Base-by-base conservation (phyloP, 2,888 invertebrate genomes). In the Theodoxus fluviatilis region DNA sequence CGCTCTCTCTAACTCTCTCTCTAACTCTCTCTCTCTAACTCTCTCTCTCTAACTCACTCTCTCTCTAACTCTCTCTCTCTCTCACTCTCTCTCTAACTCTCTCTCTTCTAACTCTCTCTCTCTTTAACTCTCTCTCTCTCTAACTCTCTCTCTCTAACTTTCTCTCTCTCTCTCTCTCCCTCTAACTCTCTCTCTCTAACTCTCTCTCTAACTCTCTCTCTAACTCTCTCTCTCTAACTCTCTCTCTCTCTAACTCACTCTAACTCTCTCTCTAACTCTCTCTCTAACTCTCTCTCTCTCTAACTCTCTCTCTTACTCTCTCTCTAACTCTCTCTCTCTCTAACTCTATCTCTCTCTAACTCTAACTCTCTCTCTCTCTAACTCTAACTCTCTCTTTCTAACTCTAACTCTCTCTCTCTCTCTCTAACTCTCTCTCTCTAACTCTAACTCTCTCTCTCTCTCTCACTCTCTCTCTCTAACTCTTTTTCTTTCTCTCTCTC, bases 71-170 rank as follows among this genome's bases (percentile, higher is more conserved):
- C 43, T 12, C 43, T 12, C 43, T 12, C 52, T 52, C 18, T 52
- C 52, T 6, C 18, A 3, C 52, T 52, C 25, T 9, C 52, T 52
- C 25, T 9, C 52, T 52, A 28, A 3, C 52, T 52, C 18, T 52
- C 52, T 52, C 25, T 52, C 52, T 52, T n/a, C n/a, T n/a, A n/a
- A n/a, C 25, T 52, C 3, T 52, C 18, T 52, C 52, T 52, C 43
- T 43, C 15, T 43, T 15, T 43, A 7, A 12, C 43, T 43, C 43
- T n/a, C 3, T 52, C 52, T 9, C 15, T 12, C 22, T 28, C 22
- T n/a, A 52, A 25, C 52, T 6, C 18, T 9, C 52, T 52, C 25
- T 9, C 52, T 52, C 25, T 9, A 22, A 25, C 25, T 9, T 28
- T 52, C 18, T 52, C 52, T 52, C 25, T 52, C 52, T 52, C 25